Percentiles rank a stretch among this genome's conserved stretches.
Conservation (phyloP, 2,888 invertebrate species). For the Lordiphosa fenestrarum region DNA sequence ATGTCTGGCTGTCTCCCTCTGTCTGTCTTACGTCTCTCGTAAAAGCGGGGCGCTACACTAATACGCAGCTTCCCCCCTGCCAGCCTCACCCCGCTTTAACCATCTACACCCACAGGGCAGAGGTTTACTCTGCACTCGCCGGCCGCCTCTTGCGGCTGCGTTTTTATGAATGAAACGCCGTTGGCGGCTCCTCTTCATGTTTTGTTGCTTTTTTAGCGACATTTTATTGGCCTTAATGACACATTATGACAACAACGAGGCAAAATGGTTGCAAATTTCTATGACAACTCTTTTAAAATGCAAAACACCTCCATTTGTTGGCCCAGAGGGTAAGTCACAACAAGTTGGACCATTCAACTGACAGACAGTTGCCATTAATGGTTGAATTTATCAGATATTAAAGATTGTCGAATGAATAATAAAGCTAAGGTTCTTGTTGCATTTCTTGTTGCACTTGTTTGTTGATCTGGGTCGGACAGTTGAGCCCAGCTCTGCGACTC, state of each 20-base stretch:
- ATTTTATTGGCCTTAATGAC: constrained; percentile 56
- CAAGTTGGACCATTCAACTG: constrained; percentile 2
- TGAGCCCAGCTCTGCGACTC: no score
- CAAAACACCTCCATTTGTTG: constrained; percentile 1
- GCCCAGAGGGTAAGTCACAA: background rate
- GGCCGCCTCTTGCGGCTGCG: constrained; percentile 34
- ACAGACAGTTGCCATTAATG: background rate
- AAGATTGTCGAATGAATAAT: background rate
- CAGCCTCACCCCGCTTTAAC: background rate
- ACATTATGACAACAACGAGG: constrained; percentile 29
- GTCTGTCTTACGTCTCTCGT: constrained; percentile 29
- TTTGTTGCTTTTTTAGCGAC: constrained; percentile 45
- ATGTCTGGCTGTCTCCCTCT: constrained; percentile 13
- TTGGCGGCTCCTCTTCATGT: constrained; percentile 9
- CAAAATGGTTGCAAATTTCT: constrained; percentile 21
- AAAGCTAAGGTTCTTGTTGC: no score
- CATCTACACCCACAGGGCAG: background rate
- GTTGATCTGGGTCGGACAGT: no score
- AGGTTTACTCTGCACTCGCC: no score
- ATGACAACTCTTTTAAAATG: constrained; percentile 19
- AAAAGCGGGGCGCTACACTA: constrained; percentile 52
- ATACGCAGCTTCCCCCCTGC: constrained; percentile 38
- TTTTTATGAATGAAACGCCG: constrained; percentile 68
- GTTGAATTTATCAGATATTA: background rate
- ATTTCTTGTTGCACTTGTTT: no score